These are phyloP conservation scores for Passerculus sandwichensis DNA, from an alignment of 2,797 vertebrate species.

Conservation along the genomic window DNA sequence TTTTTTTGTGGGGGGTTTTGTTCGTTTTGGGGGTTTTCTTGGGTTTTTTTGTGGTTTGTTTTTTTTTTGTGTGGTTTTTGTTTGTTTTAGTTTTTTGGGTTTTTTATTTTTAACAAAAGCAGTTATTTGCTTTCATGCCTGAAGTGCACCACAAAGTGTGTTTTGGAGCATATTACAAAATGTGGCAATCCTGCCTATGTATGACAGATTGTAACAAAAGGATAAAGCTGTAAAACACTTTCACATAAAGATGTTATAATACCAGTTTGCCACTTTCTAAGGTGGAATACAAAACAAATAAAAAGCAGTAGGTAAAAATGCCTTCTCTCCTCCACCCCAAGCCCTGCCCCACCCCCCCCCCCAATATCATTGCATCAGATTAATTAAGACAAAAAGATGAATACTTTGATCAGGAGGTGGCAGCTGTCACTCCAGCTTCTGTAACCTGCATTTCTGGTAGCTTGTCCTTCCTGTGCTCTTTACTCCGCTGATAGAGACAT, in stretches of 20 bases:
- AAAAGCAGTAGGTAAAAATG: not conserved
- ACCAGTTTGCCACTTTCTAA: not conserved
- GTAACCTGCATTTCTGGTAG: not conserved
- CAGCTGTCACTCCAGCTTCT: not conserved
- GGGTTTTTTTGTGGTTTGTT: not conserved
- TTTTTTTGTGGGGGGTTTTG: not conserved
- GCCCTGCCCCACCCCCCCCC: too few species aligned
- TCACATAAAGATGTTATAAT: not conserved
- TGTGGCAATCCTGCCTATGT: not conserved
- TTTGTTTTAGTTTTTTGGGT: not conserved
- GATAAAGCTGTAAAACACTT: not conserved
- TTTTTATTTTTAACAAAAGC: not conserved
- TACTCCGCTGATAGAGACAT: not conserved
- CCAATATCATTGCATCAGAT: not conserved
- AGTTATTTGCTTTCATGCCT: not conserved
- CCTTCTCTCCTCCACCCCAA: fast-evolving
- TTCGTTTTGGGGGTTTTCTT: not conserved
- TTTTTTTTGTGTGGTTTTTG: not conserved
- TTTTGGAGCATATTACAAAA: not conserved
- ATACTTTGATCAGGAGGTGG: not conserved
- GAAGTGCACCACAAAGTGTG: not conserved
- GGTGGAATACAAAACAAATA: not conserved
- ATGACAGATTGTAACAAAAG: slow-evolving; percentile 5
- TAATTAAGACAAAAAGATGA: not conserved
- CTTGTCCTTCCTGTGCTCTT: not conserved